A percentile compares a stretch with the other conserved stretches of the same genome.
phyloP scores from a whole-genome alignment of 2,797 vertebrate genomes.

The Calcarius lapponicus region DNA sequence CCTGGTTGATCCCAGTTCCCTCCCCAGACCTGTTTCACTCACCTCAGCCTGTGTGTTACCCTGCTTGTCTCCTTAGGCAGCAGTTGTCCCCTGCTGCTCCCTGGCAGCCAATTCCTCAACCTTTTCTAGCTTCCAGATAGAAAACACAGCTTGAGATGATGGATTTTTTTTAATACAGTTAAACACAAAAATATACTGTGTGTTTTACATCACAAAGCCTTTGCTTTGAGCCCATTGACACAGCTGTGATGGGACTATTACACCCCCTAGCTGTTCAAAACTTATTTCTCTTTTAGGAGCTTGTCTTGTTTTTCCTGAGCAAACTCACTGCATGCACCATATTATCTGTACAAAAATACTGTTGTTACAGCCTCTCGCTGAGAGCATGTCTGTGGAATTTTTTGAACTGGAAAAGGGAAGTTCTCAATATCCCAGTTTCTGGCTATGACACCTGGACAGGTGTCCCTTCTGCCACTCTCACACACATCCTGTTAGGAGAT shows the following conservation, averaged over 20 bases:
- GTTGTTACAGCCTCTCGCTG: neutral
- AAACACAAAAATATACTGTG: neutral
- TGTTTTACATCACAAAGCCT: neutral
- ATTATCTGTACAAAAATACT: neutral
- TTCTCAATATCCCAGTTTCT: neutral
- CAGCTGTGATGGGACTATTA: neutral
- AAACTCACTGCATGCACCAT: neutral
- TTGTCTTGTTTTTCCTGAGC: neutral
- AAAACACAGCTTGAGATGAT: slow-evolving; percentile 31
- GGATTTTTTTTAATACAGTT: neutral
- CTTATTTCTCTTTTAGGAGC: neutral
- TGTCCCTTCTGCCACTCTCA: neutral
- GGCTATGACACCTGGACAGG: neutral
- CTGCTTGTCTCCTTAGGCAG: neutral
- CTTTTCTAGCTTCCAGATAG: neutral
- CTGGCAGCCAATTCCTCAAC: neutral
- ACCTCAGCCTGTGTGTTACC: neutral
- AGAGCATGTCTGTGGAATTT: neutral
- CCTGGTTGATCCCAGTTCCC: neutral
- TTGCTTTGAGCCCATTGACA: slow-evolving; percentile 13
- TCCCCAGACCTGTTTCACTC: neutral
- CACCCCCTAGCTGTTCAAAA: neutral
- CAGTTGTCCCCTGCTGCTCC: neutral
- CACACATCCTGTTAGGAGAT: neutral
- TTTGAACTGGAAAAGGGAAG: neutral